Base-by-base conservation (phyloP, 2,797 vertebrate species). In the Enteromius unitaeniatus region DNA sequence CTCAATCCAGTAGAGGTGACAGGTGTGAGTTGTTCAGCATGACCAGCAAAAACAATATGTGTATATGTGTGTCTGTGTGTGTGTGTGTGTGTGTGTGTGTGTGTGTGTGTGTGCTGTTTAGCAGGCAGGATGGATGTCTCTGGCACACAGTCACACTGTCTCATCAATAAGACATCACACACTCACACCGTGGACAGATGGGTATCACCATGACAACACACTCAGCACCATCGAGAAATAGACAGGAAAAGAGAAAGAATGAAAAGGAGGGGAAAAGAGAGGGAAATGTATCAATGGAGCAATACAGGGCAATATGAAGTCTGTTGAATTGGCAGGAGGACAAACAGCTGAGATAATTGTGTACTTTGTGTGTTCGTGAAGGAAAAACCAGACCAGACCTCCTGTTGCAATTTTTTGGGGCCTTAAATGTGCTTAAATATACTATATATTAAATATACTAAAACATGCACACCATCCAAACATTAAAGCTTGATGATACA, bases 151-250 rank as follows among this genome's bases (percentile, higher is more conserved):
- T 92, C 90, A 89, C 89, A 91, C 91, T 88, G 81, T 92, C 93
- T 94, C 93, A 93, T 95, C 94, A 94, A 95, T 94, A 93, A 93
- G 91, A 92, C 92, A 94, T 94, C 92, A 92, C 92, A 93, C 93
- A 94, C 94, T 95, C 93, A 94, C 93, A 93, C 91, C 91, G 92
- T 93, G 93, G 93, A 95, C 94, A 94, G 94, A 95, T 94, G 93
- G 92, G 92, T 87, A 92, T 95, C 93, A 91, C 95, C 94, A 95
- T 95, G 95, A 95, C 94, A 95, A 95, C 94, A 92, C 92, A 93
- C 93, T 94, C 93, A 89, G 93, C 87, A 92, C 90, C 92, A 87
- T 92, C 89, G 75, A 88, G 73, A 85, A 85, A 84, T 14, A 69
- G 82, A 78, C 34, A 84, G 79, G 80, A 80, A 84, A 34, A 77